Evolutionary conservation across 2,888 invertebrate genomes (phyloP).

Genomic region (Tenthredo mesomela): DNA sequence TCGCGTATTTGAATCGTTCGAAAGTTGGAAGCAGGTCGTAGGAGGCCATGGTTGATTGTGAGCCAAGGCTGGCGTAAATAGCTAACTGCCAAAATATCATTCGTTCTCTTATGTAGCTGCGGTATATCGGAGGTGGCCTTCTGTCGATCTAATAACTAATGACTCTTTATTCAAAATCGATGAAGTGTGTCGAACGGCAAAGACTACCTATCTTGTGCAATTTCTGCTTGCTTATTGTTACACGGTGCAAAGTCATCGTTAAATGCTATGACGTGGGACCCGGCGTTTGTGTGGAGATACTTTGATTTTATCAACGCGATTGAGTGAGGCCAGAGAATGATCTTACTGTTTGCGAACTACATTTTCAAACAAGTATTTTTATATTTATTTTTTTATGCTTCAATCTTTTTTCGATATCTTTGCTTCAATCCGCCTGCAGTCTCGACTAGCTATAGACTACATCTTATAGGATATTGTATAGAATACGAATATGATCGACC

Average conservation of each 20-base stretch:
- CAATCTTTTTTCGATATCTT: not conserved
- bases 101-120: not conserved
- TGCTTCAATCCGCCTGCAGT: not conserved
- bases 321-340: slow-evolving; percentile 3
- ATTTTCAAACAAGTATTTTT: not conserved
- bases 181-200: slow-evolving; percentile 27
- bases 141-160: slow-evolving; percentile 46
- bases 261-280: not conserved
- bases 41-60: slow-evolving; percentile 38
- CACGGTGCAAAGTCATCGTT: slow-evolving; percentile 11
- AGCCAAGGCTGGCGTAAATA: slow-evolving; percentile 41
- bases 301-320: slow-evolving; percentile 23
- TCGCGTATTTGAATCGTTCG: slow-evolving; percentile 44
- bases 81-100: slow-evolving; percentile 47
- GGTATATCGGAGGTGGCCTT: slow-evolving; percentile 37
- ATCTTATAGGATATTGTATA: not conserved
- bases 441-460: not conserved
- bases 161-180: slow-evolving; percentile 51
- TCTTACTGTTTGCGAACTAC: not conserved
- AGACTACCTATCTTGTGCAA: slow-evolving; percentile 12
- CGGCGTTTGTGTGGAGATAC: not conserved
- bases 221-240: not conserved
- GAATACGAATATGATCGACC: not conserved
- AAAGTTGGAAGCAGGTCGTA: slow-evolving; percentile 46
- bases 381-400: not conserved